A percentile compares a stretch with the other conserved stretches of the same genome.
Evolutionary conservation across 2,888 invertebrate species (phyloP).

Genomic region (Xiphydria camelus): DNA sequence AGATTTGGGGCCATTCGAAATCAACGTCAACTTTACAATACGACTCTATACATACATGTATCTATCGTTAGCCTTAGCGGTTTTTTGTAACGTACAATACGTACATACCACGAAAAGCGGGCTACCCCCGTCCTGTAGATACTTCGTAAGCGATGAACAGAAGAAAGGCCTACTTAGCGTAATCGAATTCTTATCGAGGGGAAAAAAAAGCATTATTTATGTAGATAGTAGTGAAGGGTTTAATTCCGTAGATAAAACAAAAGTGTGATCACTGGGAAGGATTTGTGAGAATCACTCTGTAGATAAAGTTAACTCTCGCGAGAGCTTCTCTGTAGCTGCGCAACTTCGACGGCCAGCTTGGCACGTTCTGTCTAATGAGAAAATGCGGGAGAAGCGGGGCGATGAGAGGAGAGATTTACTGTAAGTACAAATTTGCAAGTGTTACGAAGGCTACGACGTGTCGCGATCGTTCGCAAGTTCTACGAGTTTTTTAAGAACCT

Average conservation of each 20-base stretch:
- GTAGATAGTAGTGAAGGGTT: conserved; percentile 20
- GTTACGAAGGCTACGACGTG: too few species aligned
- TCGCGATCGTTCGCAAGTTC: too few species aligned
- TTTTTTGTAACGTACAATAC: conserved; percentile 26
- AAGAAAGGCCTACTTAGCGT: conserved; percentile 44
- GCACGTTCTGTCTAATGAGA: conserved; percentile 23
- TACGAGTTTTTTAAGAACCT: conserved; percentile 38
- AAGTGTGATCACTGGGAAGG: conserved; percentile 20
- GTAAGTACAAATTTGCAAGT: conserved; percentile 16
- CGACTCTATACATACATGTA: conserved; percentile 28
- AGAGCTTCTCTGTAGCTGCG: conserved; percentile 13
- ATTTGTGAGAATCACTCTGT: conserved; percentile 24
- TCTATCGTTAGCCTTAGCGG: conserved; percentile 28
- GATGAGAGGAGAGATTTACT: too few species aligned
- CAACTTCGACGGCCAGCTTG: conserved; percentile 10
- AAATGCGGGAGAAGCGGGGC: too few species aligned
- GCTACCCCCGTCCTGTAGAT: conserved; percentile 24
- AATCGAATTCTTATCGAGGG: conserved; percentile 20
- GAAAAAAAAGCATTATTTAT: conserved; percentile 12
- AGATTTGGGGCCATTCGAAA: conserved; percentile 56
- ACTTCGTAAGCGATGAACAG: conserved; percentile 39
- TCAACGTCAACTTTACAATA: conserved; percentile 51
- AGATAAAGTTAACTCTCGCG: conserved; percentile 22
- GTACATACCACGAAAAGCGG: conserved; percentile 4
- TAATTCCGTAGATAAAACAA: conserved; percentile 19